Conservation (phyloP, 2,888 invertebrate species). For the Diarsia brunnea region DNA sequence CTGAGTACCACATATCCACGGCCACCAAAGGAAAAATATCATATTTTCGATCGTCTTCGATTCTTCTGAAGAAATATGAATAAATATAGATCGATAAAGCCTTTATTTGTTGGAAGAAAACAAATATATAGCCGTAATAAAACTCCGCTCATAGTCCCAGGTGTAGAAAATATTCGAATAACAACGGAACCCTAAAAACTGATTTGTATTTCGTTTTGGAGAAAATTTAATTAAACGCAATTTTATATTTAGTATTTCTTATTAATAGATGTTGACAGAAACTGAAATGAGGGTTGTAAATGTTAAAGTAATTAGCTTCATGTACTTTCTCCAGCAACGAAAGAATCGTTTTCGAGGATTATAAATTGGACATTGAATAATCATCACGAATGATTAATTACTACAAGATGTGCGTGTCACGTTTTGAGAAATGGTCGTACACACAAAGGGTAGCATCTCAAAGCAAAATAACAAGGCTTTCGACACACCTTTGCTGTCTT, state of each 20-base stretch:
- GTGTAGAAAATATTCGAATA: constrained; percentile 57
- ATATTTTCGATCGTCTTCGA: constrained; percentile 11
- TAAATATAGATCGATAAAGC: constrained; percentile 30
- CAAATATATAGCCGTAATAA: constrained; percentile 60
- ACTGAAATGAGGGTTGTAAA: constrained; percentile 6
- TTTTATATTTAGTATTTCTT: constrained; percentile 51
- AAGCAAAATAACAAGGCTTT: constrained; percentile 27
- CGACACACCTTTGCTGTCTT: constrained; percentile 12
- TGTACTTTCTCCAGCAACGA: neutral
- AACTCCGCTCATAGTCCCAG: constrained; percentile 61
- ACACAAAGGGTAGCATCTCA: constrained; percentile 30
- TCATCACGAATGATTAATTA: constrained; percentile 54
- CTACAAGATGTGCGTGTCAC: constrained; percentile 47
- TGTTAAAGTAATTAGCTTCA: constrained; percentile 17
- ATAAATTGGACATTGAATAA: constrained; percentile 37
- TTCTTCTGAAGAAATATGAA: constrained; percentile 32
- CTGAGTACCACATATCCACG: neutral
- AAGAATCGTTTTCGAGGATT: constrained; percentile 11
- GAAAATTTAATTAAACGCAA: constrained; percentile 59
- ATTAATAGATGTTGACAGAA: constrained; percentile 20
- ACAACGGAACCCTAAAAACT: constrained; percentile 51
- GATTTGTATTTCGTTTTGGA: constrained; percentile 57
- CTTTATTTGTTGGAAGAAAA: constrained; percentile 54
- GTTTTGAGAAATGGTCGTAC: constrained; percentile 39
- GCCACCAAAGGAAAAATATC: constrained; percentile 9